Evolutionary conservation across 2,888 invertebrate genomes (phyloP), one percentile per base, ranked within the genome.

Genomic region (Scaptomyza caliginosa): DNA sequence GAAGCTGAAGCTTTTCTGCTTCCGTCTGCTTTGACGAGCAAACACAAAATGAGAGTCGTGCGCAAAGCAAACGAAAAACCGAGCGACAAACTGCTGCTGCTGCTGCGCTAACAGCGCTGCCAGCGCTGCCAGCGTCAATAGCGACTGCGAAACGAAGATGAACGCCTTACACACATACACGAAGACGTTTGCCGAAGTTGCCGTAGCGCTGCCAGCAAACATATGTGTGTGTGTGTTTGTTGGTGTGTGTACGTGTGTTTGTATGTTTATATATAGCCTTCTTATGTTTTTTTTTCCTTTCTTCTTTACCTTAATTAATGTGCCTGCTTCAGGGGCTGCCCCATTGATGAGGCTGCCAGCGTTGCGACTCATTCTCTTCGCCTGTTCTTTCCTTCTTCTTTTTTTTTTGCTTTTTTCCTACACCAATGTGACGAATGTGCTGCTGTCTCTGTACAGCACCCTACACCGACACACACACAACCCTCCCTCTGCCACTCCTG

Each of bases 1-100:
- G 75, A 65, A 74, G 75, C 75, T 74, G 65, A 72, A 67, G 63
- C 72, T 36, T 65, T 34, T 57, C 82, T 77, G 74, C 86, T 81
- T 86, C 81, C 81, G 81, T 74, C 75, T 77, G 84, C 84, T 66
- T 86, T 77, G 81, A 84, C 81, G 81, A 84, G 84, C 84, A 84
- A 86, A 82, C 81, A 74, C 86, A 86, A 86, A 86, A 84, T 82
- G 83, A 79, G 86, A 81, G 81, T 83, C 83, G 80, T 85, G 76
- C 77, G 79, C 80, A 85, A 79, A 85, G 84, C 74, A 79, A 81
- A 78, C 67, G 72, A 81, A 81, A 70, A 82, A 52, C 85, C 79
- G 78, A 81, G 75, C 72, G 60, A 71, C 62, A 62, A 54, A 32
- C 21, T 46, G 32, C 63, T 49, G 52, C 42, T 70, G 67, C 45